Percentiles rank a stretch among this genome's conserved stretches.
phyloP scores from a whole-genome alignment of 2,113 vertebrate genomes.

The Apodemus speciosus region DNA sequence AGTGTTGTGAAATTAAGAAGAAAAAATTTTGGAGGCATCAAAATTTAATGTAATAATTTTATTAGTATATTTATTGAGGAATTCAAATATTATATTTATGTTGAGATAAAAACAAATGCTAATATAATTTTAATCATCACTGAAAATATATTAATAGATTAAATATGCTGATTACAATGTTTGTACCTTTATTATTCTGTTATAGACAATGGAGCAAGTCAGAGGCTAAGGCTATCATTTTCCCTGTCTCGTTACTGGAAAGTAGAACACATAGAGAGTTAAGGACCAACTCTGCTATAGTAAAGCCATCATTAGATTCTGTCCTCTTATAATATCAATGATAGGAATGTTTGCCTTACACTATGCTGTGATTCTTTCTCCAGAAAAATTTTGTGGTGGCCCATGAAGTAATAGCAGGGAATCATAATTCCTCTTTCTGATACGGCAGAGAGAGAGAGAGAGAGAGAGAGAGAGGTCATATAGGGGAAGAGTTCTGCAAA shows the following conservation, averaged over 20 bases:
- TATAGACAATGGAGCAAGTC: background rate
- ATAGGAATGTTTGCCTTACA: background rate
- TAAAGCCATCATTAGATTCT: background rate
- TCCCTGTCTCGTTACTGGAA: background rate
- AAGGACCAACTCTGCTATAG: background rate
- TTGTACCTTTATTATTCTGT: background rate
- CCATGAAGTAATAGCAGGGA: background rate
- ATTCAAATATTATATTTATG: background rate
- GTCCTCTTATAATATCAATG: background rate
- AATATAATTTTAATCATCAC: background rate
- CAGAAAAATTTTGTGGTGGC: background rate
- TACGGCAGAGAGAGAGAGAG: background rate
- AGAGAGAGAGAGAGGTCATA: background rate
- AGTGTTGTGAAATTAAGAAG: background rate
- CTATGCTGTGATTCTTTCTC: background rate
- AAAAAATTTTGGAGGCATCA: background rate
- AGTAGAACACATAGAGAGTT: background rate
- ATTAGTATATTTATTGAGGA: background rate
- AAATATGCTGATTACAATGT: background rate
- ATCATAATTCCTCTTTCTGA: background rate
- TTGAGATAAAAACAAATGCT: conserved; percentile 5
- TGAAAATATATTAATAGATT: background rate
- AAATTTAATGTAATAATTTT: conserved; percentile 31
- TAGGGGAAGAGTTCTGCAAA: background rate
- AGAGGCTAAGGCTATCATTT: background rate